Conservation (phyloP, 1,140 invertebrate genomes). For the Oncopodura yosiiana region DNA sequence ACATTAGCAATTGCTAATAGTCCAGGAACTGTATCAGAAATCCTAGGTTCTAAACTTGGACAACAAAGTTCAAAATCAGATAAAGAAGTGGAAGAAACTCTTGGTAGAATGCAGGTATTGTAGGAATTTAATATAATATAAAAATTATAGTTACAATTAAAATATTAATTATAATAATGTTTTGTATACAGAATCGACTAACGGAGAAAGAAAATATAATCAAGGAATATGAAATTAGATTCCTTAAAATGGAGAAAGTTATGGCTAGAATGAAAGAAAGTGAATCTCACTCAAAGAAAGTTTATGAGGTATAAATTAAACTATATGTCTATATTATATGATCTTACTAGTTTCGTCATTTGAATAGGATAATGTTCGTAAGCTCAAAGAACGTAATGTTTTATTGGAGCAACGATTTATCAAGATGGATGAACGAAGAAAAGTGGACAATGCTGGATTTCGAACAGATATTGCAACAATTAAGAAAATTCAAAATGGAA, state of each 20-base stretch:
- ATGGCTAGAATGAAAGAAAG: neutral
- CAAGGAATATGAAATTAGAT: slow-evolving; percentile 19
- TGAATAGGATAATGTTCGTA: slow-evolving; percentile 6
- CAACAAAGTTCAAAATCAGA: neutral
- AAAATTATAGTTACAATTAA: neutral
- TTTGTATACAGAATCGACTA: neutral
- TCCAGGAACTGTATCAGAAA: no score
- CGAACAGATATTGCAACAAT: slow-evolving; percentile 4
- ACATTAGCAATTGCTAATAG: no score
- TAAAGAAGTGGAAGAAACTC: neutral
- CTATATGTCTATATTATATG: neutral
- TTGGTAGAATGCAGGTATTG: neutral
- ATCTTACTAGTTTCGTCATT: neutral
- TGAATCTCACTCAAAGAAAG: neutral
- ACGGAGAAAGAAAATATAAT: slow-evolving; percentile 22
- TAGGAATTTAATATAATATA: neutral
- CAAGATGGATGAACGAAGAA: slow-evolving; percentile 1
- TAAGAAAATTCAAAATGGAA: slow-evolving; percentile 1
- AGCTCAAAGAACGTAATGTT: slow-evolving; percentile 4
- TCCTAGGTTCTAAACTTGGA: neutral
- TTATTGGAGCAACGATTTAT: neutral
- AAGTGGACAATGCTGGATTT: slow-evolving; percentile 17
- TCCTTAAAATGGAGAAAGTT: slow-evolving; percentile 12
- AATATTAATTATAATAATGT: neutral
- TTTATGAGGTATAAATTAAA: neutral